A percentile compares a stretch with the other conserved stretches of the same genome.
Evolutionary conservation across 2,113 vertebrate species (phyloP).

Genomic region (Hymenochirus boettgeri): DNA sequence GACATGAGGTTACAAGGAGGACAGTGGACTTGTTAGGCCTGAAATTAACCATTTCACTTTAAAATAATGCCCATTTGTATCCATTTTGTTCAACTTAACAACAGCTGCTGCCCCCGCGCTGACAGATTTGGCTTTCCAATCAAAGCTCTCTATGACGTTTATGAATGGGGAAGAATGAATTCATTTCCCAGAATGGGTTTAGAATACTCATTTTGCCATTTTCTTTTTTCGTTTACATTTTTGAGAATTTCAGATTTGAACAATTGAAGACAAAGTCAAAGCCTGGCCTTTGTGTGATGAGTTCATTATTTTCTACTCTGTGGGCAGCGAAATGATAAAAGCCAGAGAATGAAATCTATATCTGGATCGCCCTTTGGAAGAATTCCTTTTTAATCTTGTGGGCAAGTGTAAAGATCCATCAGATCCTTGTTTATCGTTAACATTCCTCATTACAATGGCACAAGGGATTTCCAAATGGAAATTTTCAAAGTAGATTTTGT

Average conservation of each 20-base stretch:
- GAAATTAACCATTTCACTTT: conserved; percentile 79
- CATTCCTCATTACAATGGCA: no score
- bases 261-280: no score
- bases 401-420: no score
- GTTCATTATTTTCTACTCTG: no score
- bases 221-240: conserved; percentile 17
- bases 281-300: background rate
- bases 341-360: no score
- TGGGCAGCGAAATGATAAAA: no score
- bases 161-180: conserved; percentile 68
- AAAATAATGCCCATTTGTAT: conserved; percentile 93
- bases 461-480: no score
- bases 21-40: conserved; percentile 76
- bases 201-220: conserved; percentile 55
- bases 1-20: conserved; percentile 79
- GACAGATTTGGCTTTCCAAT: conserved; percentile 67
- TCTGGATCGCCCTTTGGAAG: no score
- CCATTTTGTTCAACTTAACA: conserved; percentile 84
- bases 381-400: no score
- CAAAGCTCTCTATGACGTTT: conserved; percentile 68
- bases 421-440: no score
- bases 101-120: conserved; percentile 71
- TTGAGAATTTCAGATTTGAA: background rate
- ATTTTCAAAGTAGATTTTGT: no score
- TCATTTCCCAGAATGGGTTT: conserved; percentile 62